Evolutionary conservation across 2,113 vertebrate species (phyloP), one percentile per base, ranked within the genome.

Genomic region (Psilopsiagon aymara): DNA sequence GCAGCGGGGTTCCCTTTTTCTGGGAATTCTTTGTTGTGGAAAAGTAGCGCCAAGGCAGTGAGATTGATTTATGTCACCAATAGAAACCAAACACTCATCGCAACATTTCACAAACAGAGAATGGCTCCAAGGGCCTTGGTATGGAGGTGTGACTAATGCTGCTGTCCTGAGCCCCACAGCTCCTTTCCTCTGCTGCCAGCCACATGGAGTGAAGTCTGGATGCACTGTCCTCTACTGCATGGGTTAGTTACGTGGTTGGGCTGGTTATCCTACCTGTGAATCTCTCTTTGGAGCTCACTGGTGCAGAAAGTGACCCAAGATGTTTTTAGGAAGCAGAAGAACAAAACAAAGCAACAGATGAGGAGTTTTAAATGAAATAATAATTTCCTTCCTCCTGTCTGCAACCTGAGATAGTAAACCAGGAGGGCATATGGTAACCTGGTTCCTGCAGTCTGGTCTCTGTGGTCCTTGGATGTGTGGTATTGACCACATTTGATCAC

Each of bases 141-240:
- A 12, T 27, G 83, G 86, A 91, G 81, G 92, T 74, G 91, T 92
- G 95, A 93, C 69, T 91, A 95, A 96, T 13, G 80, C 66, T 79
- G 86, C 55, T 12, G 25, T 79, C 52, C 84, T 0, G 1, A 75
- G 43, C 18, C 63, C 60, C 55, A 25, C 51, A 55, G 64, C 51
- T 93, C 71, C 63, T 70, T 80, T 28, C 82, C 49, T 20, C 67
- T 57, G 82, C 1, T 0, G 5, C 12, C 3, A 8, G 35, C 31
- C 75, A 5, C 27, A 10, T 44, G 80, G 73, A 74, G 17, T 1
- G 2, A 24, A 25, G 33, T 4, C 23, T 51, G 90, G 60, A 27
- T 4, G 2, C 0, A 0, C 13, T 0, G 2, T 27, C 68, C 60
- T 67, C 33, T 4, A 3, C 49, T 41, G 27, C 21, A 1, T 0